Evolutionary conservation across 2,797 vertebrate species (phyloP).

Genomic region (Carduelis carduelis): DNA sequence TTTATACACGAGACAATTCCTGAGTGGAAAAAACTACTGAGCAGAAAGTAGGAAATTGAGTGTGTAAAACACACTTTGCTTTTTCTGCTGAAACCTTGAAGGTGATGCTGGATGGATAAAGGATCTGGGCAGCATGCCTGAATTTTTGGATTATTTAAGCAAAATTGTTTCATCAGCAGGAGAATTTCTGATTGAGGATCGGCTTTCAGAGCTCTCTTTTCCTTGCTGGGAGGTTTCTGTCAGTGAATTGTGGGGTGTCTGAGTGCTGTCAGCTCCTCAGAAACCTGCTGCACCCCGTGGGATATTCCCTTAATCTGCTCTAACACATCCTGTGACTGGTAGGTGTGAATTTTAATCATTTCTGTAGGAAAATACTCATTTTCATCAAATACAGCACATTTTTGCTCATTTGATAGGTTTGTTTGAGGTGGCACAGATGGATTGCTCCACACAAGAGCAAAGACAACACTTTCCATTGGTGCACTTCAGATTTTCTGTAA

Average conservation of each 20-base stretch:
- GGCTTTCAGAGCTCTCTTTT: background rate
- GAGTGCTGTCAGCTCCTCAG: background rate
- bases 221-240: background rate
- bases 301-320: background rate
- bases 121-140: background rate
- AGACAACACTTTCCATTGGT: background rate
- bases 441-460: background rate
- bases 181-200: background rate
- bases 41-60: background rate
- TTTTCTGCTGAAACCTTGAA: background rate
- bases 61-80: background rate
- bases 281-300: background rate
- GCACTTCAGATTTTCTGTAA: background rate
- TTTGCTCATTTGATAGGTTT: background rate
- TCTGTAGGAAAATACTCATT: background rate
- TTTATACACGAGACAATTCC: conserved; percentile 11
- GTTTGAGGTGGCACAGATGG: background rate
- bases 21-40: background rate
- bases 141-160: background rate
- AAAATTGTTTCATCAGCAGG: background rate
- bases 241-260: background rate
- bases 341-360: background rate
- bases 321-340: background rate
- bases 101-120: background rate
- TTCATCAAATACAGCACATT: background rate